Evolutionary conservation across 2,113 vertebrate species (phyloP).

Genomic region (Casuarius casuarius): DNA sequence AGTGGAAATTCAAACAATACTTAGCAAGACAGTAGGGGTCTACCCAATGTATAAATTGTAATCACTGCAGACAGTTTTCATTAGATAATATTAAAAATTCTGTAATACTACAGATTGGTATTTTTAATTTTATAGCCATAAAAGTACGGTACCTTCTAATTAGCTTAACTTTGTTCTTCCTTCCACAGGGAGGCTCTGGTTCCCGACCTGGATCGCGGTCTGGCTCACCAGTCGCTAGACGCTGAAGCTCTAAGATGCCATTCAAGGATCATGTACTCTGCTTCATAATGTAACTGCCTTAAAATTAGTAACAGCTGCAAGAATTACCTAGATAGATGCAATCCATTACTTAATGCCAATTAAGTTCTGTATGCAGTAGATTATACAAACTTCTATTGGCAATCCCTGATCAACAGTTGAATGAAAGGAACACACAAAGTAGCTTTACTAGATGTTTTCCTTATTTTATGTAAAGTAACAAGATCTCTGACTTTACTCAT

Average conservation of each 20-base stretch:
- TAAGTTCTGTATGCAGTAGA: constrained; percentile 59
- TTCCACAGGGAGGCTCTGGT: constrained; percentile 84
- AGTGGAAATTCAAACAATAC: not conserved
- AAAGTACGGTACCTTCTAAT: not conserved
- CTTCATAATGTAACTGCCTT: constrained; percentile 75
- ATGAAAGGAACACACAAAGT: constrained; percentile 46
- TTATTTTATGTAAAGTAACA: constrained; percentile 42
- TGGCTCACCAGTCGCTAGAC: constrained; percentile 91
- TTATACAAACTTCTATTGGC: constrained; percentile 41
- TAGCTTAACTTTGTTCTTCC: constrained; percentile 36
- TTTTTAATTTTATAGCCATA: not conserved
- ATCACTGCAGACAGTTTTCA: not conserved
- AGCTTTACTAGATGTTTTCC: constrained; percentile 41
- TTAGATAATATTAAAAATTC: not conserved
- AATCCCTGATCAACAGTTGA: constrained; percentile 62
- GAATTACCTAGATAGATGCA: constrained; percentile 55
- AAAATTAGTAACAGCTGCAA: constrained; percentile 54
- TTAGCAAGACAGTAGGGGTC: not conserved
- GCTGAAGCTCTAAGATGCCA: constrained; percentile 80
- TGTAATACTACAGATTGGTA: not conserved
- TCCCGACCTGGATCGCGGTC: constrained; percentile 80
- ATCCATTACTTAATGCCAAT: constrained; percentile 63
- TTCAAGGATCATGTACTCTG: constrained; percentile 38
- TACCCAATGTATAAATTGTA: not conserved
- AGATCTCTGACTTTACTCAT: constrained; percentile 7